Percentiles rank a stretch among this genome's conserved stretches.
phyloP scores from a whole-genome alignment of 2,888 invertebrate species.

The Diarsia brunnea region DNA sequence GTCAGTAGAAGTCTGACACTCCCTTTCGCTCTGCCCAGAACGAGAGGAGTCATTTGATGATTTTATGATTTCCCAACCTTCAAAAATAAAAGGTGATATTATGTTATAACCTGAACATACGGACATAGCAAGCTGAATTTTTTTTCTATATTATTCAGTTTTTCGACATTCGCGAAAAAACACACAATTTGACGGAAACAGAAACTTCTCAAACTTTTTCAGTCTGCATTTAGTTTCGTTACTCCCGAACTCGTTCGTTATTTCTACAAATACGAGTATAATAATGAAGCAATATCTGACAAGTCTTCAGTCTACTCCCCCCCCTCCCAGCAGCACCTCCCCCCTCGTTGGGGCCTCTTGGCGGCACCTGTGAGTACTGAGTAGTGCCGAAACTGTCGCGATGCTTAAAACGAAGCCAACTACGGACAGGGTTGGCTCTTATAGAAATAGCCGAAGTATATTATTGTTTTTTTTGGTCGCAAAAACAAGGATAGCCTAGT shows the following conservation, averaged over 20 bases:
- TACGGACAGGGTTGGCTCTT: constrained; percentile 54
- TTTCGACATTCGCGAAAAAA: not conserved
- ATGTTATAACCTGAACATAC: too few species aligned
- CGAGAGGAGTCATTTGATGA: too few species aligned
- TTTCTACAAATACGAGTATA: constrained; percentile 36
- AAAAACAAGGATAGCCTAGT: too few species aligned
- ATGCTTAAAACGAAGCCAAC: constrained; percentile 72
- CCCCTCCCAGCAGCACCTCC: not conserved
- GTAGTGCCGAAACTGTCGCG: constrained; percentile 69
- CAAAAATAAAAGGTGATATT: too few species aligned
- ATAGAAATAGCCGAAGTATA: too few species aligned
- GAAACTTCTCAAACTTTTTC: not conserved
- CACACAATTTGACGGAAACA: not conserved
- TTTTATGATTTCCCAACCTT: too few species aligned
- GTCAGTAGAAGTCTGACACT: too few species aligned
- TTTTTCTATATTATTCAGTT: too few species aligned
- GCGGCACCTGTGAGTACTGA: constrained; percentile 48
- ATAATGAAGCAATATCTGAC: constrained; percentile 39
- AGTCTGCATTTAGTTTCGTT: not conserved
- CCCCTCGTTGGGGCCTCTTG: constrained; percentile 19
- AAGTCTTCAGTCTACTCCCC: constrained; percentile 2
- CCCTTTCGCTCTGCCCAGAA: too few species aligned
- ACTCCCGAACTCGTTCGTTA: constrained; percentile 3
- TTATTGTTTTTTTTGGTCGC: too few species aligned
- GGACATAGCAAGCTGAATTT: too few species aligned